Conservation (phyloP, 2,888 invertebrate species). For the Andrena haemorrhoa region DNA sequence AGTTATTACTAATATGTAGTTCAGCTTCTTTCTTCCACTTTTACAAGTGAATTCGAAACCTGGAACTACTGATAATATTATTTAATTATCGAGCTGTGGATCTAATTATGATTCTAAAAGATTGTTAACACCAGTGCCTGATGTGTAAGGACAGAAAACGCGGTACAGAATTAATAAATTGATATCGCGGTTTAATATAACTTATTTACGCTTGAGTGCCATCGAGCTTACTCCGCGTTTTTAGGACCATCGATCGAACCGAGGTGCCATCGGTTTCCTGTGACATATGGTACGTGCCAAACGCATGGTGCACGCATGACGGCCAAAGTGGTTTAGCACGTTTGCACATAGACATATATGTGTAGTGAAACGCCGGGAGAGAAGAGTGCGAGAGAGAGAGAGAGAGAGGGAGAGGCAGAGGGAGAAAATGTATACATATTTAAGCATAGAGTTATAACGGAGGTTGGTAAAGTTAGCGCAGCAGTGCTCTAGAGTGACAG, state of each 20-base stretch:
- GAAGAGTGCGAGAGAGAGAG: slow-evolving; percentile 11
- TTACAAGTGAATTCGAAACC: not conserved
- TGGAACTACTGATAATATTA: not conserved
- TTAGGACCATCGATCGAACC: slow-evolving; percentile 47
- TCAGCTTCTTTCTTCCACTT: too few relatives aligned
- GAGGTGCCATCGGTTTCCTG: slow-evolving; percentile 70
- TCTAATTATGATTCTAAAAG: not conserved
- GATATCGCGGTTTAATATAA: slow-evolving; percentile 15
- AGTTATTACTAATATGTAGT: too few relatives aligned
- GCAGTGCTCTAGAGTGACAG: not conserved
- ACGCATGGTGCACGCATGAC: slow-evolving; percentile 66
- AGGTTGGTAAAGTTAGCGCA: slow-evolving; percentile 19
- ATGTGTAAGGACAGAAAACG: not conserved
- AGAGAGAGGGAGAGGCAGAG: slow-evolving; percentile 29
- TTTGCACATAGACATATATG: slow-evolving; percentile 44
- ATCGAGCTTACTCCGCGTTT: slow-evolving; percentile 42
- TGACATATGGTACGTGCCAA: slow-evolving; percentile 74
- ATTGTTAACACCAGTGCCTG: not conserved
- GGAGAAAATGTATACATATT: slow-evolving; percentile 50
- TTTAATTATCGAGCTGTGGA: not conserved
- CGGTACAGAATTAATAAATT: slow-evolving; percentile 3
- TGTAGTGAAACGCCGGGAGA: slow-evolving; percentile 11
- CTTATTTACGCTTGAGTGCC: slow-evolving; percentile 31
- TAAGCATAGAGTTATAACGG: slow-evolving; percentile 9
- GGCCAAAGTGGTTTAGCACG: slow-evolving; percentile 64